phyloP scores from a whole-genome alignment of 2,797 vertebrate species.

The Amphiprion clarkii region DNA sequence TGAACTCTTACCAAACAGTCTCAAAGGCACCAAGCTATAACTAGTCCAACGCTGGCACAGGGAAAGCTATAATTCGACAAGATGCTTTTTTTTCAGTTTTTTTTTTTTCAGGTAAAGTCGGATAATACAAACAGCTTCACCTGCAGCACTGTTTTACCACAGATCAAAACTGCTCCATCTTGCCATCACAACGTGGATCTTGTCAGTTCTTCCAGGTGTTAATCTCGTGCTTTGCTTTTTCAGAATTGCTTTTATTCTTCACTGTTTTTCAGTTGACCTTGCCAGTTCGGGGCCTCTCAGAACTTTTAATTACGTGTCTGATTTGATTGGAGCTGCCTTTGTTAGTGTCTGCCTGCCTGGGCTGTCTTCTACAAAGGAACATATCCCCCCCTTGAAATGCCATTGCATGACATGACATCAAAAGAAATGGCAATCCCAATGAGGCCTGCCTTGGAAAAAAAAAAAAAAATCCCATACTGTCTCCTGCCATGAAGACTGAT shows the following conservation, averaged over 20 bases:
- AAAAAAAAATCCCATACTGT: constrained; percentile 37
- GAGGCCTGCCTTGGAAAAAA: constrained; percentile 53
- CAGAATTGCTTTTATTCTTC: constrained; percentile 36
- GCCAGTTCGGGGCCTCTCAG: constrained; percentile 41
- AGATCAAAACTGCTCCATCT: constrained; percentile 26
- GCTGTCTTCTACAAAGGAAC: constrained; percentile 66
- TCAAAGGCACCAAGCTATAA: constrained; percentile 25
- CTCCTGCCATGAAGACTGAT: constrained; percentile 64
- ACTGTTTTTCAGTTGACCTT: constrained; percentile 65
- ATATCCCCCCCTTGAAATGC: constrained; percentile 65
- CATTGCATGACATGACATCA: constrained; percentile 75
- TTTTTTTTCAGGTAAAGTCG: neutral
- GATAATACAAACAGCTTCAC: constrained; percentile 26
- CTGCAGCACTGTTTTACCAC: constrained; percentile 28
- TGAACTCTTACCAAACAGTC: constrained; percentile 36
- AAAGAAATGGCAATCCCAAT: constrained; percentile 72
- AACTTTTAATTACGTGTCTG: constrained; percentile 73
- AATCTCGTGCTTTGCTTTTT: constrained; percentile 42
- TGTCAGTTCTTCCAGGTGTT: constrained; percentile 44
- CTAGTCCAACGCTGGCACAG: constrained; percentile 1
- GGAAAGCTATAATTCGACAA: constrained; percentile 25
- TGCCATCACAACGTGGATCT: constrained; percentile 36
- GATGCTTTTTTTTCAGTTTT: neutral
- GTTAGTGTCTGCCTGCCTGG: constrained; percentile 48
- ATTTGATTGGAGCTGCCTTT: constrained; percentile 70